Conservation (phyloP, 2,888 invertebrate species). For the Cyrtodaria siliqua region DNA sequence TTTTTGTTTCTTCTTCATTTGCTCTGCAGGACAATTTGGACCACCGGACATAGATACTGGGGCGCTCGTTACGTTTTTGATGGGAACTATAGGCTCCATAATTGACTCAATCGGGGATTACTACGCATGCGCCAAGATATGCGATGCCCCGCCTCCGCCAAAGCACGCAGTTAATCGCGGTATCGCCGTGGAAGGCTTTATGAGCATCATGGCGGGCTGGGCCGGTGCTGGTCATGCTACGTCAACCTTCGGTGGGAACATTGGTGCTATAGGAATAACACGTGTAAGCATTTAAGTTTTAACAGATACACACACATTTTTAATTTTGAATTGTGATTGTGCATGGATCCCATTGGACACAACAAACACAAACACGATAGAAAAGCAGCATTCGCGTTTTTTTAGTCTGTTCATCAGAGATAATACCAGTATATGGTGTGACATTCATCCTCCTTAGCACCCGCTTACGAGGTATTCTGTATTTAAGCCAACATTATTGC, state of each 20-base stretch:
- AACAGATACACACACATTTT: too few relatives aligned
- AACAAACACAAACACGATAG: too few relatives aligned
- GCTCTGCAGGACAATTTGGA: slow-evolving; percentile 72
- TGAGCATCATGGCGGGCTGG: slow-evolving; percentile 62
- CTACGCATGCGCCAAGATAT: slow-evolving; percentile 91
- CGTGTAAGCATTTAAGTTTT: slow-evolving; percentile 30
- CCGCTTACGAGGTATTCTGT: too few relatives aligned
- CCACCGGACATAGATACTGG: slow-evolving; percentile 60
- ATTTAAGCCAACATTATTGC: too few relatives aligned
- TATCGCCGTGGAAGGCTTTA: slow-evolving; percentile 62
- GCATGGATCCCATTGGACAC: too few relatives aligned
- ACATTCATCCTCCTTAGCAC: too few relatives aligned
- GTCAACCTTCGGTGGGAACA: slow-evolving; percentile 62
- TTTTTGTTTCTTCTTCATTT: too few relatives aligned
- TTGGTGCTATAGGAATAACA: slow-evolving; percentile 62
- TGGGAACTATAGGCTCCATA: slow-evolving; percentile 72
- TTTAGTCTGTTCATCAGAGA: too few relatives aligned
- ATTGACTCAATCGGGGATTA: slow-evolving; percentile 91
- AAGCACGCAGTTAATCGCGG: slow-evolving; percentile 93
- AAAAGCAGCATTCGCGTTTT: too few relatives aligned
- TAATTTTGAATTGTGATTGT: too few relatives aligned
- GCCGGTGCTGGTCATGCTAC: slow-evolving; percentile 63
- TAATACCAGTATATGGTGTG: too few relatives aligned
- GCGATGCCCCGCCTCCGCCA: slow-evolving; percentile 92
- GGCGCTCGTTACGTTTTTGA: slow-evolving; percentile 68